Evolutionary conservation across 1,140 invertebrate genomes (phyloP), one percentile per base, ranked within the genome.

Genomic region (Mactra quadrangularis): DNA sequence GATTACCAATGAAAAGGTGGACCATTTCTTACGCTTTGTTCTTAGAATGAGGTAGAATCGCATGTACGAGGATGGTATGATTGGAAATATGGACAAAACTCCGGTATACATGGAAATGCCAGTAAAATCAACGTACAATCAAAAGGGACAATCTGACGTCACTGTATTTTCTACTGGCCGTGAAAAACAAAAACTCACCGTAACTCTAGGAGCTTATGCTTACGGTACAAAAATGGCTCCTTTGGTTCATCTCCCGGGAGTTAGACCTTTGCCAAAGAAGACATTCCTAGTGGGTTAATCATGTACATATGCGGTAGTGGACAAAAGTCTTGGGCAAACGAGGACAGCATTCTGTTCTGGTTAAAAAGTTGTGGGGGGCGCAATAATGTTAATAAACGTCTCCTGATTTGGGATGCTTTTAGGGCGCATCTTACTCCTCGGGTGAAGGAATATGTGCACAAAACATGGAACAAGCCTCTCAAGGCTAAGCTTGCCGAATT

Each of bases 1-100:
- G 29, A 22, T 62, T n/a, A 45, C 22, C 7, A 29, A 45, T 62
- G 55, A 60, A 0, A 7, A 9, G 0, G 22, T 75, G 3, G 55
- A 75, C 72, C n/a, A 13, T 11, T 75, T 75, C 38, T 57, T 62
- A 11, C 15, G 57, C 19, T 75, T 60, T 75, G 72, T 62, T 7
- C 1, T 29, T 0, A 0, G 35, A 41, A 75, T 75, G 55, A 13
- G 57, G 31, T 4, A 17, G 3, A 19, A 7, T 11, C 7, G 55
- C 1, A 9, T 9, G 31, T 75, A 75, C 29, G 38, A 45, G 7
- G 45, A 53, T 19, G 19, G 9, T 7, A 25, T 11, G 7, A 81
- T 81, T n/a, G 64, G 50, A 1, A 81, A 71, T 31, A 81, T 81
- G 77, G 79, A 82, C 33, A 53, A 82, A 64, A 82, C 68, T 2